phyloP scores from a whole-genome alignment of 2,113 vertebrate species.

The Lepidothrix coronata region DNA sequence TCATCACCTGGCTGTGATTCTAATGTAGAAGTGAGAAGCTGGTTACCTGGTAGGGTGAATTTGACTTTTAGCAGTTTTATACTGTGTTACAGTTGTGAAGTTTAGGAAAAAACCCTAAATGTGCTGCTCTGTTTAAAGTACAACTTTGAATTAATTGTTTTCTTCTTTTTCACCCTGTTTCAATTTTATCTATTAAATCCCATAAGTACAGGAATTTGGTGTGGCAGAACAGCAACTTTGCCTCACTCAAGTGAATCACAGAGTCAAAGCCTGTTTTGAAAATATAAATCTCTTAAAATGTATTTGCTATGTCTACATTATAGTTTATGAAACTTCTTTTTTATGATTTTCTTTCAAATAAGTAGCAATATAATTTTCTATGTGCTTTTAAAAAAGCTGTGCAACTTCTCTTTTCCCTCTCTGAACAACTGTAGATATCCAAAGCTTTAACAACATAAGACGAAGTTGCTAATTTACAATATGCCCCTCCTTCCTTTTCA shows the following conservation, averaged over 20 bases:
- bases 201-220: accelerated
- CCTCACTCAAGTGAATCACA: neutral
- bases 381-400: neutral
- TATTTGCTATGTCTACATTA: neutral
- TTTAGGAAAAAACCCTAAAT: neutral
- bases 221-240: neutral
- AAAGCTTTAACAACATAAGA: neutral
- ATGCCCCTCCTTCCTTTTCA: neutral
- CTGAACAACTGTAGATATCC: neutral
- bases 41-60: neutral
- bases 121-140: neutral
- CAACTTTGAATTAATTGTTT: neutral
- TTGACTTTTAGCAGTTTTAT: neutral
- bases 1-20: neutral
- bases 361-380: neutral
- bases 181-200: neutral
- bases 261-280: neutral
- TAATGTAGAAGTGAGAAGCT: neutral
- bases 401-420: neutral
- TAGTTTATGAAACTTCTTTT: neutral
- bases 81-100: neutral
- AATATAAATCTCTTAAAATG: neutral
- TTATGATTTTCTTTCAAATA: neutral
- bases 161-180: accelerated
- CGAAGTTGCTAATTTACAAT: neutral